Base-by-base conservation (phyloP, 2,888 invertebrate genomes). In the Villa cingulata region DNA sequence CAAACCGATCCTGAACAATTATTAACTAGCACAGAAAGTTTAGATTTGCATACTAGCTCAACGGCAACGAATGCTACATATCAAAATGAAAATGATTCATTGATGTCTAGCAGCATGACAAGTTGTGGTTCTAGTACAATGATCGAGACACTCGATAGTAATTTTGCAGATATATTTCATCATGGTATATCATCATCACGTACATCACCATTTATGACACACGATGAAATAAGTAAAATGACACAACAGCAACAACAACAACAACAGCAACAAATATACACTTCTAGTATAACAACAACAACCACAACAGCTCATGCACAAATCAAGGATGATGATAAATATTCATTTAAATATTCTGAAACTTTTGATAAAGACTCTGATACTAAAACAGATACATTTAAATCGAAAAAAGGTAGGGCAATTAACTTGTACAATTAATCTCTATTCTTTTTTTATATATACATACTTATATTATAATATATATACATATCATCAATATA, bases 31-130 rank as follows among this genome's bases (percentile, higher is more conserved):
- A 81, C 80, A 0, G 83, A 82, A 54, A 84, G 82, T 54, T 62
- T 85, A 45, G 86, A 86, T 59, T 81, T 80, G 4, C 81, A 79
- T 0, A 83, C 85, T 10, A 86, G 85, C 56, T 84, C 86, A 1
- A 80, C 81, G 41, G 86, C 84, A 1, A 87, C 87, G 2, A 79
- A 86, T 57, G 87, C 86, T 14, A 86, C 86, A 1, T 86, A 84
- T 61, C 86, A 86, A 62, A 85, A 83, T 55, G 86, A 87, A 65
- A 83, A 83, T 0, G 86, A 87, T 60, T 88, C 87, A 1, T 79
- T 86, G 37, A 86, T 86, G 81, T 86, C 87, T 1, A 86, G 86
- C 46, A 87, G 87, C 64, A 78, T 86, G 46, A 86, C 87, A 18
- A 87, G 87, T 64, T 78, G 77, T 53, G 86, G 86, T 55, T 87